Base-by-base conservation (phyloP, 2,888 invertebrate species). In the Rhynchonema sp. region DNA sequence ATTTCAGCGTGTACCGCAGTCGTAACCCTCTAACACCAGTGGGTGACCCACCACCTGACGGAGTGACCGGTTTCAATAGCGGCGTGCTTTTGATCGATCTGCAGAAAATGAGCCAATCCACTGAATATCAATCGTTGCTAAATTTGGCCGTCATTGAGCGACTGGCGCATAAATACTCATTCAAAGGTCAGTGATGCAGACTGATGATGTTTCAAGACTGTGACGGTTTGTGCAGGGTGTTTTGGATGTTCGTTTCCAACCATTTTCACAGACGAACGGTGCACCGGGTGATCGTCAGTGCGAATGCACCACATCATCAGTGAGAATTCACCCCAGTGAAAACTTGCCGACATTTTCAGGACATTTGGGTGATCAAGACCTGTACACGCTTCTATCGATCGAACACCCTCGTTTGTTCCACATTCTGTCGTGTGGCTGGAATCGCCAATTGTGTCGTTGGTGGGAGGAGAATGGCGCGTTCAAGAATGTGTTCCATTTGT, bases 391-490 rank as follows among this genome's bases (percentile, higher is more conserved):
- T 38, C 68, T 85, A 23, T 82, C 82, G 17, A 79, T 80, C 65
- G 84, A 86, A 67, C 77, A 82, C 66, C 83, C 83, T 9, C 79
- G 83, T 63, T 73, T 86, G 55, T 83, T 87, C 67, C 81, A 83
- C 71, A 79, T 81, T 22, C 74, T 87, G 54, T 82, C 84, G 62
- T 87, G 87, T 70, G 80, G 80, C 2, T 86, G 86, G 82, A 87
- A 87, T 73, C 77, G 85, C 57, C 86, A 87, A 72, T 74, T 87
- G 60, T 87, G 86, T 70, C 80, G 80, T 0, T 86, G 85, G 85
- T 87, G 86, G 86, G 78, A 80, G 67, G n/a, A 17, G 54, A 81
- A 82, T 64, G 82, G 84, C 65, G 85, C 84, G 0, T 85, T 85
- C 66, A 78, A 79, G 38, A 81, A 82, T 65, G 80, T 84, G 49